These are phyloP conservation scores for Periphyllus acericola DNA, from an alignment of 2,888 invertebrate genomes.

Conservation along the genomic window DNA sequence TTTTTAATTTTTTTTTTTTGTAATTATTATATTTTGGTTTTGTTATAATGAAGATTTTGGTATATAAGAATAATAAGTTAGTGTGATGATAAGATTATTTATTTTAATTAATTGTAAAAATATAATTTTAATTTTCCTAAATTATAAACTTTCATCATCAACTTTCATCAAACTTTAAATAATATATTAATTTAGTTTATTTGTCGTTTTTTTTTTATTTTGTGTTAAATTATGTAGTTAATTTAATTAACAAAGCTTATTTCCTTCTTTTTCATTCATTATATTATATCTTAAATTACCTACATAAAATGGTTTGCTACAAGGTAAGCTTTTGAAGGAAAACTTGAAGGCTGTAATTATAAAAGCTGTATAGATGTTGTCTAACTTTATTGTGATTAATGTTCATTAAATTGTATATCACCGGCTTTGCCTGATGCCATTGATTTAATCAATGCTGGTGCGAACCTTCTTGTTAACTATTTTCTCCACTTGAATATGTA, in stretches of 20 bases:
- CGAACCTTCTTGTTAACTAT: background rate
- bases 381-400: too few species aligned
- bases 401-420: background rate
- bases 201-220: background rate
- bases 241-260: background rate
- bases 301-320: too few species aligned
- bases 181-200: background rate
- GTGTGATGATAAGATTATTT: background rate
- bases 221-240: background rate
- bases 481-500: background rate
- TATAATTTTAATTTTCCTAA: background rate
- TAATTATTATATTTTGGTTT: slow-evolving; percentile 17
- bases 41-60: background rate
- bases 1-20: background rate
- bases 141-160: background rate
- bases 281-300: too few species aligned
- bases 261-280: background rate
- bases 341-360: background rate
- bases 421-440: background rate
- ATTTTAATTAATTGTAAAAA: background rate
- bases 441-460: too few species aligned
- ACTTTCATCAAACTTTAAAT: background rate
- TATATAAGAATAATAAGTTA: background rate
- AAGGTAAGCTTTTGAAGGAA: too few species aligned
- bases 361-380: too few species aligned